Evolutionary conservation across 2,797 vertebrate genomes (phyloP).

Genomic region (Pogoniulus pusillus): DNA sequence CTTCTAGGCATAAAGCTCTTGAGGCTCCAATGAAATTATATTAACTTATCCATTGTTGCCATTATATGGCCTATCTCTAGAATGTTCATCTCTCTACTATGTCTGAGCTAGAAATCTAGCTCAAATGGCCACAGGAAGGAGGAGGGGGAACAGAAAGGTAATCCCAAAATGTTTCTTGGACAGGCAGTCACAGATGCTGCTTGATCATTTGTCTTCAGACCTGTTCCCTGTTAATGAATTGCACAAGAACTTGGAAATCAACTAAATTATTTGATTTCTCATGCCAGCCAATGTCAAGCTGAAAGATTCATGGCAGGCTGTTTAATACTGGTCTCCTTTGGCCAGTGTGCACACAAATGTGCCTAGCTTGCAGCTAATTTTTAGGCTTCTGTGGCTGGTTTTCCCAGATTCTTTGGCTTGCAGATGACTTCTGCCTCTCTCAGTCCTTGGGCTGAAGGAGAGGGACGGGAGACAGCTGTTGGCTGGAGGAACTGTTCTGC

Average conservation of each 20-base stretch:
- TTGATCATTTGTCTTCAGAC: background rate
- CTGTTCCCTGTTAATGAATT: background rate
- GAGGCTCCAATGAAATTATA: too few relatives aligned
- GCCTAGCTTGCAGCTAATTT: background rate
- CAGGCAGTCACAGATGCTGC: background rate
- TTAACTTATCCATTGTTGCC: too few relatives aligned
- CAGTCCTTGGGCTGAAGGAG: fast-evolving
- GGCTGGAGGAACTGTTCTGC: background rate
- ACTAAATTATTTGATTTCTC: constrained; percentile 17
- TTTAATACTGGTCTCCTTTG: background rate
- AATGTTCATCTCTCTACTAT: too few relatives aligned
- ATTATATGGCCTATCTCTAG: too few relatives aligned
- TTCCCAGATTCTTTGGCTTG: background rate
- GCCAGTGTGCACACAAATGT: background rate
- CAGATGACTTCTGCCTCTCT: background rate
- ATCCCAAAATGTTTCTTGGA: background rate
- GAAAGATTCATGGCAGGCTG: background rate
- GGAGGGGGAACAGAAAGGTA: background rate
- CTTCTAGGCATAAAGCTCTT: too few relatives aligned
- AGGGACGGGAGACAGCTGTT: background rate
- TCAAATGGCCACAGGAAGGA: too few relatives aligned
- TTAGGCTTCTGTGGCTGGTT: background rate
- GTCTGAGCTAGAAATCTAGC: too few relatives aligned
- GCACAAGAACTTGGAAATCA: background rate
- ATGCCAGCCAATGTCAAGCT: background rate